Base-by-base conservation (phyloP, 2,113 vertebrate genomes). In the Tachysurus vachellii region DNA sequence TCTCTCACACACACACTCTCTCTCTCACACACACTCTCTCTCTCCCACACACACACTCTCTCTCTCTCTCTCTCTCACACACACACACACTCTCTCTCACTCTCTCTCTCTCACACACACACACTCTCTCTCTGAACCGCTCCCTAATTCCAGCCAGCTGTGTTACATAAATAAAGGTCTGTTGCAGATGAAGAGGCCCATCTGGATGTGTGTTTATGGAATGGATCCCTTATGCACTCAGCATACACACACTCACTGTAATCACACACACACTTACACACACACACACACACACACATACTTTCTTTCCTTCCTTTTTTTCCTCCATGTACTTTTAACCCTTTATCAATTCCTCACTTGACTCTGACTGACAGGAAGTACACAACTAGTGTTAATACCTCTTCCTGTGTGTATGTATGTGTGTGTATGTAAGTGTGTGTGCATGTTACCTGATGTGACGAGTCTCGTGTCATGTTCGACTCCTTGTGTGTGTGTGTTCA, bases 151-250 rank as follows among this genome's bases (percentile, higher is more conserved):
- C 64, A 81, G 81, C 85, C 73, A 5, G 64, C 82, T 80, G 85
- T 54, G 75, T 84, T 80, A 31, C 77, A 84, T 87, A 87, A 89
- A 89, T 89, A 87, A n/a, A 86, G 79, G 68, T 77, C 9, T 31
- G 80, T 71, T 62, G 47, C 68, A 85, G 81, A 81, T 68, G 42
- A 11, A 44, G 47, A 70, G 42, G 8, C 42, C 42, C 28, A 57
- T 62, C 10, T 66, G 66, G 36, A 47, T 68, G 47, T 82, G 77
- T 82, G 77, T 81, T 66, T 57, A 17, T 84, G 47, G 53, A 50
- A 50, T 9, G 5, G 47, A 50, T 50, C 47, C 47, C 8, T 50
- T 50, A 50, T 50, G 47, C 47, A 7, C 8, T 7, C 47, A 50
- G 5, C 8, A 50, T 9, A 50, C 47, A 50, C 47, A 50, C 47